These are phyloP conservation scores for Agrotis segetum DNA, from an alignment of 2,888 invertebrate genomes.

Conservation along the genomic window DNA sequence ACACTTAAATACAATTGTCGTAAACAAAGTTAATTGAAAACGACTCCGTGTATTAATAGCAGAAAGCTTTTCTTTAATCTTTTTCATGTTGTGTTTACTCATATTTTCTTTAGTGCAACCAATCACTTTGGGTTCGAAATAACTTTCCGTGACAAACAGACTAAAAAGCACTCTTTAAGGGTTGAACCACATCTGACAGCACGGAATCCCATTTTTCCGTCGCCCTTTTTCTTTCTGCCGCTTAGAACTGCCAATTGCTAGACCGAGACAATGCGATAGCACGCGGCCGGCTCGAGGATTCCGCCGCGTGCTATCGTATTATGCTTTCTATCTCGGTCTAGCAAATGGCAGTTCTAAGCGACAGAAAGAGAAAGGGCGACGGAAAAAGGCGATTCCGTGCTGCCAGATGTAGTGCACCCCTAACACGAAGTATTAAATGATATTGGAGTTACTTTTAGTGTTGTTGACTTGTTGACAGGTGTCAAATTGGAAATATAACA, in stretches of 20 bases:
- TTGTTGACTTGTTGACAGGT: conserved; percentile 7
- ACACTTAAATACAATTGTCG: conserved; percentile 1
- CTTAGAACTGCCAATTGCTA: too few species aligned
- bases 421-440: conserved; percentile 6
- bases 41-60: background rate
- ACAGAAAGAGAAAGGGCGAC: too few species aligned
- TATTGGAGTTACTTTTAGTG: conserved; percentile 9
- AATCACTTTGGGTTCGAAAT: conserved; percentile 29
- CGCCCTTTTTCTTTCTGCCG: too few species aligned
- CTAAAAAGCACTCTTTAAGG: background rate
- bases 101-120: conserved; percentile 19
- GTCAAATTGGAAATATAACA: background rate
- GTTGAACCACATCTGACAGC: too few species aligned
- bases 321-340: too few species aligned
- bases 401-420: too few species aligned
- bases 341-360: too few species aligned
- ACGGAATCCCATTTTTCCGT: too few species aligned
- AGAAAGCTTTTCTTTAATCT: conserved; percentile 4
- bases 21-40: background rate
- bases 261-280: too few species aligned
- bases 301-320: too few species aligned
- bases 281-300: too few species aligned
- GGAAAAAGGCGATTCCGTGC: too few species aligned
- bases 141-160: conserved; percentile 5
- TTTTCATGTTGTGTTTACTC: conserved; percentile 1